Percentiles rank a stretch among this genome's conserved stretches.
phyloP scores from a whole-genome alignment of 2,888 invertebrate genomes.

The Seira ritae region DNA sequence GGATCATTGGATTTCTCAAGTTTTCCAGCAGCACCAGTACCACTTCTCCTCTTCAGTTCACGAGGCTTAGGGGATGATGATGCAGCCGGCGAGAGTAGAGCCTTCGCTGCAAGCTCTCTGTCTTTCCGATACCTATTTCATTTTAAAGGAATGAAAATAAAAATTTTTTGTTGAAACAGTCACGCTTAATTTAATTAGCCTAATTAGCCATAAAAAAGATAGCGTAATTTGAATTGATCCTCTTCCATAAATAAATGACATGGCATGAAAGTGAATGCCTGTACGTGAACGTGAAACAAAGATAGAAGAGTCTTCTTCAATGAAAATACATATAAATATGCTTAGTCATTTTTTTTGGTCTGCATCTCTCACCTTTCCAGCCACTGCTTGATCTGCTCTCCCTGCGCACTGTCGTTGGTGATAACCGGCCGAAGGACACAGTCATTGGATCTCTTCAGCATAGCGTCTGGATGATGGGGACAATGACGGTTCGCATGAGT shows the following conservation, averaged over 20 bases:
- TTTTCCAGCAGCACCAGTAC: background rate
- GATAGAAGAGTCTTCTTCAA: background rate
- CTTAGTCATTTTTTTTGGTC: background rate
- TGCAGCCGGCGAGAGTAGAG: constrained; percentile 48
- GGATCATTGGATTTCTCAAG: background rate
- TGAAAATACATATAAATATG: constrained; percentile 25
- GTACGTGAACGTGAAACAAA: background rate
- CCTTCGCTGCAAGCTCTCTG: constrained; percentile 70
- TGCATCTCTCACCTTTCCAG: constrained; percentile 76
- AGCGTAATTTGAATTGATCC: background rate
- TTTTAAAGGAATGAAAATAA: background rate
- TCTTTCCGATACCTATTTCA: constrained; percentile 71
- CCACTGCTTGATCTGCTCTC: constrained; percentile 78
- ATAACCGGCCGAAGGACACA: constrained; percentile 77
- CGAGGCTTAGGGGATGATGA: constrained; percentile 43
- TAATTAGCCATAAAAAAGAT: background rate
- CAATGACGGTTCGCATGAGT: constrained; percentile 88
- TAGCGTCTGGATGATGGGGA: constrained; percentile 82
- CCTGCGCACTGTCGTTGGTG: constrained; percentile 77
- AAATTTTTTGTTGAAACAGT: no score
- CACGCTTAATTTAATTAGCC: background rate
- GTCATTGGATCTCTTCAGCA: constrained; percentile 77
- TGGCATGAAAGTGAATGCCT: background rate
- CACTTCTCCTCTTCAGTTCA: constrained; percentile 53
- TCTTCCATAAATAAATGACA: background rate